Conservation (phyloP, 2,113 vertebrate species). For the Struthidea cinerea region DNA sequence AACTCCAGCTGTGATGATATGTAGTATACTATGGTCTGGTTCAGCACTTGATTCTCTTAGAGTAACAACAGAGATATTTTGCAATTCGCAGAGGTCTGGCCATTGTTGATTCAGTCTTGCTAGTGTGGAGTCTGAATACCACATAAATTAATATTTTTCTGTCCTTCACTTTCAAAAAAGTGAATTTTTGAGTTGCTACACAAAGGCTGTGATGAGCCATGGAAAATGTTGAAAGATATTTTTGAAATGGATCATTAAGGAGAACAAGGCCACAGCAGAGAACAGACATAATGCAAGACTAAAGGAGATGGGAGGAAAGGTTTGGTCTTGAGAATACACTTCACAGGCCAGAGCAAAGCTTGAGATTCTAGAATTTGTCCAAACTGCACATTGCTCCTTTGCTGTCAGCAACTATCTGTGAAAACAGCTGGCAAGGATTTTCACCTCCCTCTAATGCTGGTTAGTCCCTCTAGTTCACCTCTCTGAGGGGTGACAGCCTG, state of each 20-base stretch:
- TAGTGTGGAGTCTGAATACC: background rate
- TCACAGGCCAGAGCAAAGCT: background rate
- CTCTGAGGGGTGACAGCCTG: background rate
- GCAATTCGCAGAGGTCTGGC: background rate
- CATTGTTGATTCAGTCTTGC: background rate
- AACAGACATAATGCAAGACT: background rate
- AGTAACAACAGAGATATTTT: background rate
- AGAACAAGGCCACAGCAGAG: background rate
- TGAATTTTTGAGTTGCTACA: background rate
- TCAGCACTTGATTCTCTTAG: background rate
- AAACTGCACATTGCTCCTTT: background rate
- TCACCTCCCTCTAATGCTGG: background rate
- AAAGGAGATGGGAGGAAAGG: background rate
- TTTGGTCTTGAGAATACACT: background rate
- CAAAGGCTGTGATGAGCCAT: background rate
- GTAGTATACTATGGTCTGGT: background rate
- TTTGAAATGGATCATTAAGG: background rate
- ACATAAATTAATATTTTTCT: background rate
- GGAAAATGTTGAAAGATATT: background rate
- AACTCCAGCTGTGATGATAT: background rate
- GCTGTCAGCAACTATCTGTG: background rate
- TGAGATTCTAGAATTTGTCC: background rate
- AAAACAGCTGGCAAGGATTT: background rate
- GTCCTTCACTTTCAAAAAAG: background rate
- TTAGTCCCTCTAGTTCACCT: background rate